A percentile compares a stretch with the other conserved stretches of the same genome.
phyloP scores from a whole-genome alignment of 2,888 invertebrate species.

The Drosophila prostipennis region DNA sequence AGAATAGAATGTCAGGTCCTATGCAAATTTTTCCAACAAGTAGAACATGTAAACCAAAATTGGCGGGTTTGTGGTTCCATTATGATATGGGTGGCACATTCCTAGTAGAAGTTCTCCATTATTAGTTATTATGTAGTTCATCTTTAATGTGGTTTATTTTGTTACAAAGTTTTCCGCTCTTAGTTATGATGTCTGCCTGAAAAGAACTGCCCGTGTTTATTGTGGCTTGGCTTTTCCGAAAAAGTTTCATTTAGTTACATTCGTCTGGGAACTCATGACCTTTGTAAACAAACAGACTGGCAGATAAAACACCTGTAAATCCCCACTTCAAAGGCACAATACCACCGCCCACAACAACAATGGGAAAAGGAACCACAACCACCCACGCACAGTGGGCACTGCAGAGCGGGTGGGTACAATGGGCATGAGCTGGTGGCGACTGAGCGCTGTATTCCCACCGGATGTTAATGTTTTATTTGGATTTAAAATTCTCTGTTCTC shows the following conservation, averaged over 20 bases:
- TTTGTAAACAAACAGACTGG: slow-evolving; percentile 29
- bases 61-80: slow-evolving; percentile 12
- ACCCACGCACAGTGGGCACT: slow-evolving; percentile 57
- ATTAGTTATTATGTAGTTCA: slow-evolving; percentile 5
- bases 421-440: background rate
- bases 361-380: background rate
- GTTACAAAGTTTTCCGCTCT: slow-evolving; percentile 8
- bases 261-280: slow-evolving; percentile 31
- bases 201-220: slow-evolving; percentile 5
- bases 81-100: slow-evolving; percentile 12
- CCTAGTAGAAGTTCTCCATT: background rate
- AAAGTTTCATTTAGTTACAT: slow-evolving; percentile 30
- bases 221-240: slow-evolving; percentile 17
- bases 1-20: background rate
- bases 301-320: slow-evolving; percentile 37
- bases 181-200: slow-evolving; percentile 5
- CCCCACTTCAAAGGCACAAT: slow-evolving; percentile 27
- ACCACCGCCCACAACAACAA: slow-evolving; percentile 15
- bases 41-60: slow-evolving; percentile 29
- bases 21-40: slow-evolving; percentile 27
- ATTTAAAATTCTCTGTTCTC: slow-evolving; percentile 29
- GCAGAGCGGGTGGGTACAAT: background rate
- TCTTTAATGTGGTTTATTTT: slow-evolving; percentile 14
- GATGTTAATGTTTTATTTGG: slow-evolving; percentile 59
- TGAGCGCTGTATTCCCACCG: slow-evolving; percentile 33